Percentiles rank a stretch among this genome's conserved stretches.
Conservation (phyloP, 2,113 vertebrate genomes). For the Carettochelys insculpta region DNA sequence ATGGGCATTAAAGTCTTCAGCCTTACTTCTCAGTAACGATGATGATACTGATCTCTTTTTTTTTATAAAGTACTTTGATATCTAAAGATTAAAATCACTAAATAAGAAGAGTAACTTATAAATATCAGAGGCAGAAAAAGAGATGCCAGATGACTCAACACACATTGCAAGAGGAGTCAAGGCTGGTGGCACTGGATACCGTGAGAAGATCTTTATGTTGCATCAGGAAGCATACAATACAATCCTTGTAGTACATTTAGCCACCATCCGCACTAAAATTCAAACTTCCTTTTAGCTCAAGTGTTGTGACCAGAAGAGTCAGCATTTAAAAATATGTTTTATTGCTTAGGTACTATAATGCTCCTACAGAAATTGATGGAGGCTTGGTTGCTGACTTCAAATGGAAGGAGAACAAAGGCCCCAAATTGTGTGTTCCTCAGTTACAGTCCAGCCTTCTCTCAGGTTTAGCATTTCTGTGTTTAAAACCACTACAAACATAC, state of each 20-base stretch:
- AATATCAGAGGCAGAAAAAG: background rate
- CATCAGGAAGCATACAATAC: background rate
- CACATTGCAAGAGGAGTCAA: background rate
- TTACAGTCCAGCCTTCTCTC: background rate
- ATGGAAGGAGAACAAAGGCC: background rate
- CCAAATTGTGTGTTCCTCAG: background rate
- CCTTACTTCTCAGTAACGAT: background rate
- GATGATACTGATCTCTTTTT: no score
- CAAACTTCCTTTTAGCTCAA: background rate
- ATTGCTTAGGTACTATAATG: background rate
- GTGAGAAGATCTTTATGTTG: background rate
- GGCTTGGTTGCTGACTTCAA: background rate
- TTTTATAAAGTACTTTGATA: background rate
- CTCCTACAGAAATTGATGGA: background rate
- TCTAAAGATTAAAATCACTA: background rate
- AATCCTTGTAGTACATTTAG: background rate
- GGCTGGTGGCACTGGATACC: accelerated
- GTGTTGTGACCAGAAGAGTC: background rate
- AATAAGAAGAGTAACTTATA: background rate
- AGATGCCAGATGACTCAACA: background rate
- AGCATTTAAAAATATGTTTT: background rate
- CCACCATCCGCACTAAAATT: background rate
- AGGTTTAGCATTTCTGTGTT: background rate
- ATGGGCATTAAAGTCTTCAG: background rate
- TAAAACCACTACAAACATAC: background rate